Percentiles rank a stretch among this genome's conserved stretches.
These are phyloP conservation scores for Gallinago solitaria DNA, from an alignment of 2,797 vertebrate species.

Conservation along the genomic window DNA sequence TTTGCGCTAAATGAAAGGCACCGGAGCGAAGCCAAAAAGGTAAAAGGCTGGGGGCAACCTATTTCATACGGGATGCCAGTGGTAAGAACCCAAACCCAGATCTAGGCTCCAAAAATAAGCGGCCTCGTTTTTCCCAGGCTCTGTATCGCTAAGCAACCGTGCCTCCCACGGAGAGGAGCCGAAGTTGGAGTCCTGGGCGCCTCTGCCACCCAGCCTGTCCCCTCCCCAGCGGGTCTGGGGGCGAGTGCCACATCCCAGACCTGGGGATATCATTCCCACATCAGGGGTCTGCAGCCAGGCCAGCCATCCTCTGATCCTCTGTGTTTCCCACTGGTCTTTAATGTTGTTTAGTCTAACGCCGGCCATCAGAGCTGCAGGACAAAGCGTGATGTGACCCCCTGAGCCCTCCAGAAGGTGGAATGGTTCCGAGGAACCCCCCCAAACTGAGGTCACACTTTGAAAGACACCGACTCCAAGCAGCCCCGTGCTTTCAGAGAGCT, in stretches of 20 bases:
- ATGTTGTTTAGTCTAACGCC: neutral
- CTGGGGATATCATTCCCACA: neutral
- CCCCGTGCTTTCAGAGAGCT: neutral
- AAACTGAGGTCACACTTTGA: accelerated
- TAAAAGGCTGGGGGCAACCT: neutral
- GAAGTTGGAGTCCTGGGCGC: neutral
- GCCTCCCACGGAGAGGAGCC: neutral
- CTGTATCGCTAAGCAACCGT: slow-evolving; percentile 12
- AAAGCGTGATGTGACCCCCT: accelerated
- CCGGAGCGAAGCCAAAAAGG: accelerated
- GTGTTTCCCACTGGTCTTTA: neutral
- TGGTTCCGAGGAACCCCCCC: neutral
- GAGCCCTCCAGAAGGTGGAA: neutral
- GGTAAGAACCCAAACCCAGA: slow-evolving; percentile 45
- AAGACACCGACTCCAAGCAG: neutral
- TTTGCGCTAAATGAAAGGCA: neutral
- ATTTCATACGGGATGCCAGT: neutral
- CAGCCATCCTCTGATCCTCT: neutral
- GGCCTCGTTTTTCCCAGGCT: neutral
- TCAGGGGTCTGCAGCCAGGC: neutral
- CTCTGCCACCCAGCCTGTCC: neutral
- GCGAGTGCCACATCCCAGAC: too few species aligned
- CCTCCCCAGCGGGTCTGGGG: neutral
- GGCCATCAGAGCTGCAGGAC: neutral
- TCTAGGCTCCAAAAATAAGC: slow-evolving; percentile 65